Base-by-base conservation (phyloP, 2,113 vertebrate species). In the Pagrus major region DNA sequence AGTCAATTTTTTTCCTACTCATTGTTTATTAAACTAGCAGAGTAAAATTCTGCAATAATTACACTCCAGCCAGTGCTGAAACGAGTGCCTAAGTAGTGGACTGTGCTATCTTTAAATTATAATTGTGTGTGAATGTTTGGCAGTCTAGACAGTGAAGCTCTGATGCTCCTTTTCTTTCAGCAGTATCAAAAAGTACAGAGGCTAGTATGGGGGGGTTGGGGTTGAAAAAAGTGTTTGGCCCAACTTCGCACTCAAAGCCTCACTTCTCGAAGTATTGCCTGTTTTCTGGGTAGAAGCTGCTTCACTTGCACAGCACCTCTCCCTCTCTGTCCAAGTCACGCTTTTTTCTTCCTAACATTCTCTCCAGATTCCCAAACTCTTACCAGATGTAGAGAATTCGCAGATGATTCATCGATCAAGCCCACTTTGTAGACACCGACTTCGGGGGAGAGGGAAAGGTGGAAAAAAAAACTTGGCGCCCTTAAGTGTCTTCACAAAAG, bases 321-420 rank as follows among this genome's bases (percentile, higher is more conserved):
- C 79, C 52, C 75, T 89, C 1, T 89, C 87, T 80, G 80, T 92
- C 89, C 88, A 88, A 89, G 87, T 94, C 89, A 87, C 65, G 71
- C 85, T 87, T 86, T 88, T 84, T 94, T 21, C 11, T 10, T 47
- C 85, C 83, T 78, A 94, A 96, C 49, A 51, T 84, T 89, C 88
- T 95, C 96, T 91, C 94, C 89, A 90, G 89, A 94, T 94, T 93
- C 91, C 86, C 86, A 96, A 96, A 96, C 93, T 91, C 94, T 94
- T 95, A 95, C 94, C 96, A 97, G 96, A 97, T 96, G 95, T 92
- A 95, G 87, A 93, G 92, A 95, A 95, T 91, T 94, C 92, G 93
- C 33, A 80, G 93, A 95, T 95, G 63, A 96, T 95, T 96, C 94
- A 95, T 96, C 93, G 94, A 91, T 94, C 90, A 91, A 87, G 91